Conservation (phyloP, 2,797 vertebrate genomes). For the Anguilla obscura region DNA sequence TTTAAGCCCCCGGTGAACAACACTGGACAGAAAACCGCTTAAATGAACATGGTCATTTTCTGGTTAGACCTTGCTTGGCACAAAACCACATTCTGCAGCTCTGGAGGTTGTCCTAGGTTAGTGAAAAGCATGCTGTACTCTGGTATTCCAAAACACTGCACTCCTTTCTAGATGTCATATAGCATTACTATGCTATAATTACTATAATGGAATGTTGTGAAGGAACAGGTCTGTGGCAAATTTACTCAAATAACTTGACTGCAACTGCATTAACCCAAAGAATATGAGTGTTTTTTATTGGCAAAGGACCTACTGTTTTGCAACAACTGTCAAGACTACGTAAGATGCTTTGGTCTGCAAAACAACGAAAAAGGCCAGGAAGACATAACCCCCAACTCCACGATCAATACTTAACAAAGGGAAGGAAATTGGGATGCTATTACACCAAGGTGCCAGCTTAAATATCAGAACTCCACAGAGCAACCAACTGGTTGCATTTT, state of each 20-base stretch:
- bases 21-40: not conserved
- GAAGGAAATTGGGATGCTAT: not conserved
- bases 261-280: not conserved
- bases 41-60: conserved; percentile 13
- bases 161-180: not conserved
- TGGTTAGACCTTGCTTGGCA: conserved; percentile 19
- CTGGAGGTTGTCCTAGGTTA: not conserved
- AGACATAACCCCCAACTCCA: not conserved
- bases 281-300: not conserved
- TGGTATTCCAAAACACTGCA: not conserved
- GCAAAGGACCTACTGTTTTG: not conserved
- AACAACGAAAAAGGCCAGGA: not conserved
- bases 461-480: not conserved
- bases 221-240: not conserved
- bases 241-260: not conserved
- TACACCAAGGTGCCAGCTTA: not conserved
- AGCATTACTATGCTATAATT: not conserved
- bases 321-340: not conserved
- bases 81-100: conserved; percentile 1
- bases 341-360: not conserved
- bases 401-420: not conserved
- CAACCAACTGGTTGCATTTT: no score
- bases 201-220: not conserved
- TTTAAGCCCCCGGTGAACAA: not conserved
- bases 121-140: not conserved